Conservation (phyloP, 2,888 invertebrate species). For the Phalangium opilio region DNA sequence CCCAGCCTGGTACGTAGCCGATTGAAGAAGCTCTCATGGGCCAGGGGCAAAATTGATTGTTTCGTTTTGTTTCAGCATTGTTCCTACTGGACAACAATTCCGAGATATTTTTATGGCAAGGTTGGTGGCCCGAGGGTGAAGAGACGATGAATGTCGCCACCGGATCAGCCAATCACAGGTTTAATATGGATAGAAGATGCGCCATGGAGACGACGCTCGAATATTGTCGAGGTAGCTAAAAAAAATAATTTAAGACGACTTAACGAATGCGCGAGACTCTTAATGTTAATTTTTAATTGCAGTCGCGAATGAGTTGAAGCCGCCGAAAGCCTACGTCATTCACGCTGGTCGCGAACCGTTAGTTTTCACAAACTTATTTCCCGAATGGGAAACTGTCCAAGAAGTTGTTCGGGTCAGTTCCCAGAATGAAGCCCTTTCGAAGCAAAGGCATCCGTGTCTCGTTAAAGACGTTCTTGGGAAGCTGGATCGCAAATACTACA, state of each 20-base stretch:
- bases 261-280: no score
- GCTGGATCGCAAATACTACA: conserved; percentile 55
- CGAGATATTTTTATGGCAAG: conserved; percentile 82
- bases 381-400: conserved; percentile 59
- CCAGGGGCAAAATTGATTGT: no score
- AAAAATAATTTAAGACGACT: no score
- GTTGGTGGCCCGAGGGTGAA: conserved; percentile 62
- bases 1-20: conserved; percentile 68
- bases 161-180: conserved; percentile 57
- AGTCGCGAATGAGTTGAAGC: conserved; percentile 17
- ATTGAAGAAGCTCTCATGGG: no score
- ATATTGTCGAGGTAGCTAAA: conserved; percentile 55
- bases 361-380: conserved; percentile 68
- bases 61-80: no score
- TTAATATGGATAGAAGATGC: conserved; percentile 66
- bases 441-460: conserved; percentile 24
- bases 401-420: conserved; percentile 63
- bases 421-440: conserved; percentile 18
- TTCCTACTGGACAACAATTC: conserved; percentile 60
- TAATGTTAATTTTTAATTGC: no score
- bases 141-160: conserved; percentile 31
- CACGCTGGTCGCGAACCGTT: conserved; percentile 80
- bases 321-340: conserved; percentile 41
- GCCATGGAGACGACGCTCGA: conserved; percentile 68
- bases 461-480: conserved; percentile 55